phyloP scores from a whole-genome alignment of 35 echinoderm and acorn worm species.

The Lytechinus variegatus region DNA sequence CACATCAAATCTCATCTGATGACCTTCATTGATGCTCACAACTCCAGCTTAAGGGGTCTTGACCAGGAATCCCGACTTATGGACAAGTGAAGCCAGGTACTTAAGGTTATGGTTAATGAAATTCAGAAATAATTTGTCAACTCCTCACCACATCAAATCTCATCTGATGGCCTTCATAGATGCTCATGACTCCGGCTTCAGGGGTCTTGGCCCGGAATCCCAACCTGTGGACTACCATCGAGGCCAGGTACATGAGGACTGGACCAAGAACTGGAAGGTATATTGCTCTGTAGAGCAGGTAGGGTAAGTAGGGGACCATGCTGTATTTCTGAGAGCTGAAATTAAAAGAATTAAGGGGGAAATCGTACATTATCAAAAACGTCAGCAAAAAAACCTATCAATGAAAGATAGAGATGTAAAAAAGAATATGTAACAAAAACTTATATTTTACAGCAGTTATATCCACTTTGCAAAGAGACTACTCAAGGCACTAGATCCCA shows the following conservation, averaged over 20 bases:
- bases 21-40: background rate
- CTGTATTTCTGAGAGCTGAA: background rate
- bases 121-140: too few species aligned
- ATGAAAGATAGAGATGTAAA: too few species aligned
- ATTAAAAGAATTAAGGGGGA: too few species aligned
- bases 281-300: background rate
- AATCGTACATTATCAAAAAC: too few species aligned
- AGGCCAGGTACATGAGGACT: background rate
- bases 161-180: background rate
- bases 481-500: too few species aligned
- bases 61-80: background rate
- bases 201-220: background rate
- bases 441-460: too few species aligned
- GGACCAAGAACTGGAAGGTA: background rate
- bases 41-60: background rate
- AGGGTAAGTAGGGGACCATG: background rate
- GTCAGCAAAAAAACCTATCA: too few species aligned
- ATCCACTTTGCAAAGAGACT: too few species aligned
- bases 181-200: background rate
- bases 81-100: background rate
- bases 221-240: background rate
- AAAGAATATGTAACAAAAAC: too few species aligned
- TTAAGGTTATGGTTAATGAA: background rate
- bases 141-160: background rate
- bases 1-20: conserved; percentile 5